phyloP scores from a whole-genome alignment of 2,113 vertebrate species.

The Clarias batrachus region DNA sequence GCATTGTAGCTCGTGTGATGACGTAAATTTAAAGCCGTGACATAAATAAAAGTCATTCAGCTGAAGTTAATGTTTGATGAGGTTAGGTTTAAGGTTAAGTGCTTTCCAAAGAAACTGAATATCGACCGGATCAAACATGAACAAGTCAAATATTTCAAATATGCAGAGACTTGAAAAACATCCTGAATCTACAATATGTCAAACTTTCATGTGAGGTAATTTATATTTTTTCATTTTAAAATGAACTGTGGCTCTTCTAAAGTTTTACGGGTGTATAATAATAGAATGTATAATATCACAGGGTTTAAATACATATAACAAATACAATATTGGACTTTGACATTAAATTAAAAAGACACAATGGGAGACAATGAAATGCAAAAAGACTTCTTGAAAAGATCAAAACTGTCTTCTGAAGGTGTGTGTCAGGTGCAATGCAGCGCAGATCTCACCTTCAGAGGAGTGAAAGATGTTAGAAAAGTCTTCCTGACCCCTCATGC shows the following conservation, averaged over 20 bases:
- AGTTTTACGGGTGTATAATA: background rate
- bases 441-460: constrained; percentile 26
- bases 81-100: background rate
- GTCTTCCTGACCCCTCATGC: background rate
- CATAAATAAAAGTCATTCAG: background rate
- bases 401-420: background rate
- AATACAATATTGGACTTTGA: background rate
- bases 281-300: background rate
- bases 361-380: background rate
- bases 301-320: background rate
- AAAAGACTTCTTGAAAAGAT: background rate
- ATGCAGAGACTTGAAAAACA: background rate
- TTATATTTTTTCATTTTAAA: background rate
- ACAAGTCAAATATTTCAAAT: background rate
- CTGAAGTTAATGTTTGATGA: background rate
- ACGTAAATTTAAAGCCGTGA: background rate
- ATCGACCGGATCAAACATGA: background rate
- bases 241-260: background rate
- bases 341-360: background rate
- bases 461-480: background rate
- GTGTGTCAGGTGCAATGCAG: background rate
- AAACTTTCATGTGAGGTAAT: background rate
- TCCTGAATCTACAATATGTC: background rate
- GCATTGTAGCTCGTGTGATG: background rate
- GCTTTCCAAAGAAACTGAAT: background rate